Evolutionary conservation across 2,888 invertebrate genomes (phyloP).

Genomic region (Eupeodes luniger): DNA sequence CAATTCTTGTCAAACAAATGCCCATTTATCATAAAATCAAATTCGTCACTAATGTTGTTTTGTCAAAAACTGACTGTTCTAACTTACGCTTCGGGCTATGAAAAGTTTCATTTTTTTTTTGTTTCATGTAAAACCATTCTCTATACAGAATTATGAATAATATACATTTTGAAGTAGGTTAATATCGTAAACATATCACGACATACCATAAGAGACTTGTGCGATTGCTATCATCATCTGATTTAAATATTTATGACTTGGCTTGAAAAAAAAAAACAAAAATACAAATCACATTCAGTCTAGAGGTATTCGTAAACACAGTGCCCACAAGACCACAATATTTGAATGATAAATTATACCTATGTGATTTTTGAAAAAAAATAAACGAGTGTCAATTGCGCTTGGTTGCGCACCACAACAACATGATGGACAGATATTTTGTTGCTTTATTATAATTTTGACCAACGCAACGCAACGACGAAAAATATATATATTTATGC

Average conservation of each 20-base stretch:
- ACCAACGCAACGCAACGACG: not conserved
- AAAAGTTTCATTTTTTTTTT: conserved; percentile 12
- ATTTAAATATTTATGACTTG: conserved; percentile 69
- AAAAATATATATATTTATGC: conserved; percentile 12
- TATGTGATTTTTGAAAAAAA: not conserved
- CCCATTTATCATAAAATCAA: not conserved
- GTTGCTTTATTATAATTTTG: conserved; percentile 9
- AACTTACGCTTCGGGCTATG: not conserved
- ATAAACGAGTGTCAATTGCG: conserved; percentile 33
- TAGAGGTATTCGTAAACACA: not conserved
- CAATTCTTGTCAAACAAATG: not conserved
- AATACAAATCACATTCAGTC: conserved; percentile 36
- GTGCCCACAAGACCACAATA: conserved; percentile 14
- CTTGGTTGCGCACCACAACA: not conserved
- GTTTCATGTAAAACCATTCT: conserved; percentile 6
- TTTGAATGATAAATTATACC: conserved; percentile 25
- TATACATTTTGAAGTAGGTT: conserved; percentile 47
- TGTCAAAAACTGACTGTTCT: not conserved
- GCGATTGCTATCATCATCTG: conserved; percentile 68
- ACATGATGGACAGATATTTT: conserved; percentile 18
- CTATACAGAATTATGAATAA: conserved; percentile 35
- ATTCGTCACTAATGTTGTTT: not conserved
- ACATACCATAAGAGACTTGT: conserved; percentile 17
- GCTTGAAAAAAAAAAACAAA: not conserved
- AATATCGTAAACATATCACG: conserved; percentile 71